Base-by-base conservation (phyloP, 30 jellyfish, hydroid and myxozoan species). In the Pelagia noctiluca region DNA sequence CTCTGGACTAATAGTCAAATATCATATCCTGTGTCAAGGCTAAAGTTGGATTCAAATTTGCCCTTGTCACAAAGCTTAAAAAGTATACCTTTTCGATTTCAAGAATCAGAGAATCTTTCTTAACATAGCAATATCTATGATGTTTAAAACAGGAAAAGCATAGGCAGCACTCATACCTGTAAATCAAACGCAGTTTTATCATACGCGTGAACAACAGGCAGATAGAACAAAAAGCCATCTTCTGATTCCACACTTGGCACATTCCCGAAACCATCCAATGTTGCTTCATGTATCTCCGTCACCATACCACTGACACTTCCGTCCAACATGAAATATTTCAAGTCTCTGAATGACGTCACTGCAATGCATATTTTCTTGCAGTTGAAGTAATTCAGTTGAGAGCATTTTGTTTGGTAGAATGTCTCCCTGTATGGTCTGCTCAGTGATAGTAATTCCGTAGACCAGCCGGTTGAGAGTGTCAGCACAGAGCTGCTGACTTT, bases 281-380 rank as follows among this genome's bases (percentile, higher is more conserved):
- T 57, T 23, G 77, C 78, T 1, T 64, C 35, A 32, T 80, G 68
- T 36, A 80, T 50, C 25, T 5, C 26, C 2, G 90, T 80, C n/a
- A 80, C 22, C 31, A 52, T 13, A 23, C 24, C 67, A n/a, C 71
- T 50, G 38, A 57, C 24, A 25, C 33, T 42, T 1, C 34, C 75
- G 0, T 21, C 3, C 29, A 46, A 49, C 38, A 11, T 7, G 77
- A 80, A 67, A 70, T 64, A 67, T 33, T 65, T 72, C 12, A 42
- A 36, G n/a, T 80, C 23, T 0, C 38, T 66, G 84, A 5, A 80
- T 29, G 84, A 22, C 49, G 74, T 57, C 5, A 67, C 35, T 25
- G 90, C 66, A 66, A 50, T 42, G 76, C 90, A 80, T 0, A 47
- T 19, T 3, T 84, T 84, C 46, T 52, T 23, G 32, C 90, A 80